Base-by-base conservation (phyloP, 2,797 vertebrate genomes). In the Galaxias olidus region DNA sequence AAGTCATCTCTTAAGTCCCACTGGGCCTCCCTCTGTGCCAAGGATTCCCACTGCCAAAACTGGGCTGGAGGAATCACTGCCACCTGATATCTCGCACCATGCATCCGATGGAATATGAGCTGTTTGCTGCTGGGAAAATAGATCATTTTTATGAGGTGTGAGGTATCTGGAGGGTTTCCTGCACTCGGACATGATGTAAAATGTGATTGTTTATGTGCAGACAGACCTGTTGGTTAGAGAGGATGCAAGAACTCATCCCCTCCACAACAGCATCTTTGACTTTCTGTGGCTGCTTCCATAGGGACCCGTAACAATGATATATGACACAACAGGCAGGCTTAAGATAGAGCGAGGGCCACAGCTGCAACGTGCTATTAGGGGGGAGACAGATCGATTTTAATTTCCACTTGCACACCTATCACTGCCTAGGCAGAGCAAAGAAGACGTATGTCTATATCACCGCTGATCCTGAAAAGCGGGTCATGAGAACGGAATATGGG, bases 11-110 rank as follows among this genome's bases (percentile, higher is more conserved):
- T 78, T 74, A 70, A 68, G 51, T 79, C 84, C 80, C 14, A 61
- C 84, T 86, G 87, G 0, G 77, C 61, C 49, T 76, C 75, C 60
- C 77, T 72, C 73, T 71, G 53, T 78, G 85, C 84, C 80, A 79
- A 53, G 13, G 72, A 49, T 56, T 80, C 68, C 54, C 65, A 20
- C 70, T 79, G 84, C 83, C 82, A 84, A 78, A 73, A 40, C 62
- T 56, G n/a, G 9, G 30, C 10, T 44, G 49, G 13, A 15, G 30
- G 30, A 30, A 30, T 30, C 30, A 30, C 30, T 30, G 30, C 30
- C 30, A 30, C 30, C 30, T 30, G 30, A 30, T 30, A 2, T 30
- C 30, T 6, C 6, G 30, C 30, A 30, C 30, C 30, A 30, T 30
- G 30, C 6, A 30, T 2, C 30, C 30, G 30, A 30, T 3, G 30